These are phyloP conservation scores for Phenganax marumi DNA, from an alignment of 92 coral and sea anemone species.

Conservation along the genomic window DNA sequence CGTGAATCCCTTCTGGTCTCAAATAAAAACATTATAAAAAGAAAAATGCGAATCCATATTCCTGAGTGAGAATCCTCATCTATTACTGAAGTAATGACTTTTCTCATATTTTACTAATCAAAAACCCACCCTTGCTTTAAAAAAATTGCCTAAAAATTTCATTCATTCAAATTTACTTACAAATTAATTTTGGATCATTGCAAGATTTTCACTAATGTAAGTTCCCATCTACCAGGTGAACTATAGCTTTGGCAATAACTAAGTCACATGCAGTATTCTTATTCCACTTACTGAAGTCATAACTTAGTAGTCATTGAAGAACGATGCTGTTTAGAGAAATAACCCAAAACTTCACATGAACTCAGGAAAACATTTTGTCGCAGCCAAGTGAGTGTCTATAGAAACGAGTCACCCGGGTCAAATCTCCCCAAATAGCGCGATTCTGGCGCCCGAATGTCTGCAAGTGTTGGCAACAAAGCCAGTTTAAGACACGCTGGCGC, in stretches of 20 bases:
- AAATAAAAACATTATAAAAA: too few relatives aligned
- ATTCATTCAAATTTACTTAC: not conserved
- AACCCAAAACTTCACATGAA: too few relatives aligned
- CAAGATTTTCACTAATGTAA: not conserved
- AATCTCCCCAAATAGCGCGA: not conserved
- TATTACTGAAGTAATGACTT: not conserved
- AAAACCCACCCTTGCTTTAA: not conserved
- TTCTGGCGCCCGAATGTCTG: not conserved
- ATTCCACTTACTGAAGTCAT: too few relatives aligned
- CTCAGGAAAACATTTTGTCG: too few relatives aligned
- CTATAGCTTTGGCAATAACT: not conserved
- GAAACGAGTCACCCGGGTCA: too few relatives aligned
- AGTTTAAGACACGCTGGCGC: too few relatives aligned
- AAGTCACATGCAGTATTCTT: not conserved
- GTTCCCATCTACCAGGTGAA: not conserved
- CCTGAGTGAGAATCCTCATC: too few relatives aligned
- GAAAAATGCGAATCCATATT: too few relatives aligned
- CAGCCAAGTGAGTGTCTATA: too few relatives aligned
- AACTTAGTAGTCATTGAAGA: too few relatives aligned
- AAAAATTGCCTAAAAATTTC: not conserved
- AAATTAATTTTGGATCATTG: not conserved
- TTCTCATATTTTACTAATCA: constrained; percentile 27
- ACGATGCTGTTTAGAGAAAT: too few relatives aligned
- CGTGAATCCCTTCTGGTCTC: too few relatives aligned
- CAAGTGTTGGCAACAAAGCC: not conserved